phyloP scores from a whole-genome alignment of 2,888 invertebrate species.

The Agrochola circellaris region DNA sequence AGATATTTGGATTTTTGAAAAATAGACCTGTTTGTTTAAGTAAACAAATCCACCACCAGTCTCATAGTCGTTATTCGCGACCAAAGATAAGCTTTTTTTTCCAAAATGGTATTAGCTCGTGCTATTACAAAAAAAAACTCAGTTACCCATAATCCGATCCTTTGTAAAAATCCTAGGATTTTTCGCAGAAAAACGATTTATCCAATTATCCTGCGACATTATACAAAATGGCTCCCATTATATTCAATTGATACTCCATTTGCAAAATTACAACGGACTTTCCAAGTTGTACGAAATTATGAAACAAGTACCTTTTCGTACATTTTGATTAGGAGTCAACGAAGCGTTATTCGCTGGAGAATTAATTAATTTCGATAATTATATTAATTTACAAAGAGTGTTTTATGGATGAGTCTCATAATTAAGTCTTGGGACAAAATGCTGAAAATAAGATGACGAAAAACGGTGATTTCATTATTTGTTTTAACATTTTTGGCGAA shows the following conservation, averaged over 20 bases:
- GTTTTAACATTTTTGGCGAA: not conserved
- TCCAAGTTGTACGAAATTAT: conserved; percentile 39
- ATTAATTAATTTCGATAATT: conserved; percentile 53
- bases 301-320: conserved; percentile 33
- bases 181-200: not conserved
- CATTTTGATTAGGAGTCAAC: conserved; percentile 51
- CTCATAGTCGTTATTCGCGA: not conserved
- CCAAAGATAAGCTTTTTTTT: not conserved
- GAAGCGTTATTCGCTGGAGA: conserved; percentile 19
- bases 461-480: not conserved
- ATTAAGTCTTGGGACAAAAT: conserved; percentile 6
- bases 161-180: not conserved
- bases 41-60: not conserved
- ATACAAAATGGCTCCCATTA: conserved; percentile 27
- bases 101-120: not conserved
- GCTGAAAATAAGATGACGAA: not conserved
- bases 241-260: conserved; percentile 45
- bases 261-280: conserved; percentile 47
- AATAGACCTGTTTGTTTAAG: not conserved
- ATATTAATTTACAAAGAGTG: conserved; percentile 28
- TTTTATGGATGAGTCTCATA: conserved; percentile 6
- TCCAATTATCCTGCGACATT: not conserved
- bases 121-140: no score
- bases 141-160: not conserved
- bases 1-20: not conserved